Evolutionary conservation across 2,888 invertebrate genomes (phyloP), one percentile per base, ranked within the genome.

Genomic region (Subacronicta megacephala): DNA sequence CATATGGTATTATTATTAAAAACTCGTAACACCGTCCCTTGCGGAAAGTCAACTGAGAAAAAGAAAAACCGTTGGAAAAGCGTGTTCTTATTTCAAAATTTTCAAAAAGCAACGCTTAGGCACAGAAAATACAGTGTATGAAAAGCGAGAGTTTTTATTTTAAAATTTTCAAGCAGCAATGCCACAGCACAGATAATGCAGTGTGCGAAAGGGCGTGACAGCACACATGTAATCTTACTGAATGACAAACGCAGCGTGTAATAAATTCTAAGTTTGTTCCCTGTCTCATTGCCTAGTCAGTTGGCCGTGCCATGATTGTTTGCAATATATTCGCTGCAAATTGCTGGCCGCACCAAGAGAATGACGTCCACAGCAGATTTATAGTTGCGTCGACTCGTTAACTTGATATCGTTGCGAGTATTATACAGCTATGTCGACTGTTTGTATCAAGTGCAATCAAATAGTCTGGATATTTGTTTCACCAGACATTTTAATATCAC

Each of bases 341-440:
- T 83, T 83, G 80, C 74, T 62, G 59, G 65, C 66, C 74, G 82
- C 84, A 77, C 83, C 65, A 83, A 85, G 85, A 70, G 78, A 78
- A 83, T 89, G 90, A 90, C 90, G 85, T 85, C 78, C 79, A 76
- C 78, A 75, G 69, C 81, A 84, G 86, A 91, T 90, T 91, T 90
- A 92, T 90, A 72, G 87, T 81, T 72, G 79, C 80, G 85, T 90
- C 88, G 86, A 90, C 88, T 90, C 81, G 87, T 84, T 88, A 83
- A 83, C 78, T 83, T 82, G 83, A 84, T 85, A 83, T 80, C 80
- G 66, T 84, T 85, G 85, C 82, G 80, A 81, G 72, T 80, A 63
- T 64, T 71, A 65, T 71, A 66, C 50, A 51, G 64, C 47, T 40
- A 63, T 55, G 55, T 55, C 23, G 47, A 65, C 54, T 70, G 55